phyloP scores from a whole-genome alignment of 2,113 vertebrate genomes.

The Psittacara wagleri region DNA sequence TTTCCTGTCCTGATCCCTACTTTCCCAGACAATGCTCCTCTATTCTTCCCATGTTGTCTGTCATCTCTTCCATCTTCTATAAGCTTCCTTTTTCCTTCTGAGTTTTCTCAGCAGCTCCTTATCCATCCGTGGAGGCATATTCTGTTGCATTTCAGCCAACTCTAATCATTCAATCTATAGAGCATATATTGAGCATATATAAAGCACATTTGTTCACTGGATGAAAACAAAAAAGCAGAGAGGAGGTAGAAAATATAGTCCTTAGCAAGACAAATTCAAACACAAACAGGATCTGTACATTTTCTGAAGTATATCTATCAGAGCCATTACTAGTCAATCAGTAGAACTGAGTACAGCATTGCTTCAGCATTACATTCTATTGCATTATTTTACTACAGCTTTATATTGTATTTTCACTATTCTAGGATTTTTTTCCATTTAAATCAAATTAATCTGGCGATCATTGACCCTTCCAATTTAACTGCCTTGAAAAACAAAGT shows the following conservation, averaged over 20 bases:
- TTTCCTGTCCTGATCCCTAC: not conserved
- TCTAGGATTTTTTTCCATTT: not conserved
- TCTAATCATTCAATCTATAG: not conserved
- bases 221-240: not conserved
- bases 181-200: not conserved
- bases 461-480: not conserved
- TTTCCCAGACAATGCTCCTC: not conserved
- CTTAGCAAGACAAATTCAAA: not conserved
- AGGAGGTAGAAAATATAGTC: not conserved
- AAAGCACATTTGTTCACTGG: not conserved
- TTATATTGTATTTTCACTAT: not conserved
- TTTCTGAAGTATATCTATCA: not conserved
- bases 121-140: not conserved
- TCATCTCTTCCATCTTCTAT: not conserved
- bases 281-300: not conserved
- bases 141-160: not conserved
- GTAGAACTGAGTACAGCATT: not conserved
- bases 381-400: not conserved
- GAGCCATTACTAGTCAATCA: not conserved
- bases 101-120: not conserved
- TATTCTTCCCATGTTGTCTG: not conserved
- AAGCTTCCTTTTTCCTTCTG: not conserved
- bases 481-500: not conserved
- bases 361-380: not conserved
- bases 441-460: not conserved